A percentile compares a stretch with the other conserved stretches of the same genome.
phyloP scores from a whole-genome alignment of 2,888 invertebrate genomes.

The Unio delphinus region DNA sequence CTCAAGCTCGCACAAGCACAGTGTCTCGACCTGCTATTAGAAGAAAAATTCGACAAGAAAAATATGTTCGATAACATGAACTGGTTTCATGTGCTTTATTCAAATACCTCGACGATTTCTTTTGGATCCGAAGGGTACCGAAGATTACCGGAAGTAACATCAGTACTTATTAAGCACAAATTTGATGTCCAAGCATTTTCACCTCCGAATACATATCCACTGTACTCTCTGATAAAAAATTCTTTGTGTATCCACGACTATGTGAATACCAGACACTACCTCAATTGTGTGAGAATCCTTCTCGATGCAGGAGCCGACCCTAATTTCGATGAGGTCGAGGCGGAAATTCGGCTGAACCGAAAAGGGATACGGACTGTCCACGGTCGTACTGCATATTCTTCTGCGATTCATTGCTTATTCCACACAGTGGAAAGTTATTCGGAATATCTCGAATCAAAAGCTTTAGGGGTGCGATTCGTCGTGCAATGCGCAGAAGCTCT shows the following conservation, averaged over 20 bases:
- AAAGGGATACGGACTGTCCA: constrained; percentile 38
- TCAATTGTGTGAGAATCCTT: constrained; percentile 47
- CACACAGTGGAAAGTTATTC: constrained; percentile 52
- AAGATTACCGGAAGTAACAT: constrained; percentile 50
- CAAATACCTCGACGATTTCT: constrained; percentile 40
- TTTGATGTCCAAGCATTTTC: constrained; percentile 45
- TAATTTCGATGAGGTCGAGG: constrained; percentile 57
- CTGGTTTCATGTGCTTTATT: constrained; percentile 60
- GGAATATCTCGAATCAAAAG: constrained; percentile 40
- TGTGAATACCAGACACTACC: constrained; percentile 48
- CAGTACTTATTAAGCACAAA: constrained; percentile 52
- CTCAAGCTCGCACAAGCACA: constrained; percentile 47
- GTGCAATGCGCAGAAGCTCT: constrained; percentile 42
- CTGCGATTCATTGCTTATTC: constrained; percentile 52
- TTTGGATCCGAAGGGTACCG: constrained; percentile 40
- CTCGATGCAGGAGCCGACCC: constrained; percentile 59
- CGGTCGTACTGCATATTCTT: constrained; percentile 43
- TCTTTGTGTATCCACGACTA: constrained; percentile 51
- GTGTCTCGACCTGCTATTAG: constrained; percentile 54
- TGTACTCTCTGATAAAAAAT: constrained; percentile 61
- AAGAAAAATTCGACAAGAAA: constrained; percentile 38
- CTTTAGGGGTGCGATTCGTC: constrained; percentile 39
- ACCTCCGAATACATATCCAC: constrained; percentile 60
- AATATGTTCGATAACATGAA: constrained; percentile 56
- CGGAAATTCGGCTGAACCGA: constrained; percentile 28